Conservation (phyloP, 2,113 vertebrate genomes). For the Myotis brandtii region DNA sequence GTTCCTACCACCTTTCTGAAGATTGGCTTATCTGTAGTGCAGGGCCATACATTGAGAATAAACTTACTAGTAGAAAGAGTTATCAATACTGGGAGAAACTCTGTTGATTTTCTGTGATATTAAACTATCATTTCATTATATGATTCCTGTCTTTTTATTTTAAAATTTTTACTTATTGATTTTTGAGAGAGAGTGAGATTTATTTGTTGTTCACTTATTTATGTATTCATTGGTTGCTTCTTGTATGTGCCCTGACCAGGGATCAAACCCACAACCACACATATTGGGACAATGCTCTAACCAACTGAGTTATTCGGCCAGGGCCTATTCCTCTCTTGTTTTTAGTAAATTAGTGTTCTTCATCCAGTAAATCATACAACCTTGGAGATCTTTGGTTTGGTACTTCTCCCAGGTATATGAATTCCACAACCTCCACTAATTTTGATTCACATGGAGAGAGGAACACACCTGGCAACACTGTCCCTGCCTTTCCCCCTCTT, state of each 20-base stretch:
- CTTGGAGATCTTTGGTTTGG: not conserved
- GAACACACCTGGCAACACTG: not conserved
- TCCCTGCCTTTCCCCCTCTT: not conserved
- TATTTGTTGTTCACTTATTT: no score
- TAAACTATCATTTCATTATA: not conserved
- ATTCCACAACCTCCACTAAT: not conserved
- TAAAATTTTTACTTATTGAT: not conserved
- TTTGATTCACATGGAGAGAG: not conserved
- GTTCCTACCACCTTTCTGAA: not conserved
- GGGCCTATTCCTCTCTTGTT: not conserved
- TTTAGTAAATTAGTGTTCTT: slow-evolving; percentile 10
- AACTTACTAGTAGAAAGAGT: not conserved
- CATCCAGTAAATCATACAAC: not conserved
- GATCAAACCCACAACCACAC: no score
- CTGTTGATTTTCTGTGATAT: not conserved
- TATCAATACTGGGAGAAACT: not conserved
- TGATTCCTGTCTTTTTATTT: not conserved
- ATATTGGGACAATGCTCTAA: no score
- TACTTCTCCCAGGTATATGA: not conserved
- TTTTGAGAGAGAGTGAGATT: no score
- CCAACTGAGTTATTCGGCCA: no score
- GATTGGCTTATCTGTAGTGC: not conserved
- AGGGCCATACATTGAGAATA: not conserved
- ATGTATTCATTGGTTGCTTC: no score
- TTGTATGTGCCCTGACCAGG: no score